Evolutionary conservation across 2,888 invertebrate species (phyloP), one percentile per base, ranked within the genome.

Genomic region (Patella pellucida): DNA sequence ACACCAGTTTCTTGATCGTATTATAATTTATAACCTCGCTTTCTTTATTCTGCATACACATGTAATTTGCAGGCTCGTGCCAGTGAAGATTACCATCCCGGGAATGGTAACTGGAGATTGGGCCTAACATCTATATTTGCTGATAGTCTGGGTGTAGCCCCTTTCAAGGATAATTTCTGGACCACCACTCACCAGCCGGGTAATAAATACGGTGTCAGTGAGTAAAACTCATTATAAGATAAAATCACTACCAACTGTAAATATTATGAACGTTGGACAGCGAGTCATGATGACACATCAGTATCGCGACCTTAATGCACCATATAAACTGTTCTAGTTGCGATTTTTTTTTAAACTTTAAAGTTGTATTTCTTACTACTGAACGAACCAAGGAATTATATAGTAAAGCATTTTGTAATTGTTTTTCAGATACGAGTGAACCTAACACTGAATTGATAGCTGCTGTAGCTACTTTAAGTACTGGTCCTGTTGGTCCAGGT

Each of bases 401-500:
- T n/a, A n/a, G 7, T 56, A 11, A 4, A 14, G 2, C n/a, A 12
- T 11, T 7, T 62, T 62, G n/a, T 9, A 3, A 54, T 54, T 0
- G n/a, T 62, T 3, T 41, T 27, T n/a, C 71, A 82, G 82, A 76
- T 67, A 68, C 71, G 68, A 73, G 76, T 3, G 79, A 76, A 27
- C 76, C 77, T 3, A 79, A 81, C 56, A 78, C 82, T 9, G 76
- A 52, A 2, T 76, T 85, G 16, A 72, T 85, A 68, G 79, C 79
- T 14, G 76, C 81, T 4, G 83, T 86, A 15, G 71, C 86, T 4
- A 79, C 82, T 3, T 82, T 86, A 11, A 84, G 83, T 71, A 81
- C 82, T 9, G 87, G 86, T 9, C 86, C 87, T 15, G 85, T 87
- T 14, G 86, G 85, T 11, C 86, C 86, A 0, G 76, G 84, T 31